A percentile compares a stretch with the other conserved stretches of the same genome.
Conservation (phyloP, 2,888 invertebrate genomes). For the Vanessa cardui region DNA sequence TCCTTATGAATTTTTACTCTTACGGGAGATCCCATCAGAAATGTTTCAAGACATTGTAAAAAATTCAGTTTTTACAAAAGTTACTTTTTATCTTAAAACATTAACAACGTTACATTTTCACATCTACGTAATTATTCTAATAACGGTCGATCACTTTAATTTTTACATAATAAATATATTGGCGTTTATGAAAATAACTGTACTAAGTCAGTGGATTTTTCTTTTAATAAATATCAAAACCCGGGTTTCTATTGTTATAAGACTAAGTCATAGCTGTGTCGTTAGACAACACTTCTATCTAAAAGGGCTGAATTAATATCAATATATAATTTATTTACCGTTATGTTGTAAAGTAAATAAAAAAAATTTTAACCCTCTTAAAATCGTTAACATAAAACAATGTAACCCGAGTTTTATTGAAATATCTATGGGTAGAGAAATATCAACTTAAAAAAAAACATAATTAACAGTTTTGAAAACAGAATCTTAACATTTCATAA, state of each 20-base stretch:
- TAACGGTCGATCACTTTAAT: constrained; percentile 78
- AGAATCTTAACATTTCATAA: not conserved
- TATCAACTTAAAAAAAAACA: not conserved
- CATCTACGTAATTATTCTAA: constrained; percentile 74
- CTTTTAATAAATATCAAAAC: constrained; percentile 2
- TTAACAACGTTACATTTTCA: constrained; percentile 84
- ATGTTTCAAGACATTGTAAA: constrained; percentile 89
- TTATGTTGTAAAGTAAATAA: no score
- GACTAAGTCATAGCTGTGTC: not conserved
- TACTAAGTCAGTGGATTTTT: constrained; percentile 23
- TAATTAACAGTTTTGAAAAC: not conserved
- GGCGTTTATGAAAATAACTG: constrained; percentile 73
- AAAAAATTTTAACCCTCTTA: not conserved
- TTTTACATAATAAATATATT: constrained; percentile 57
- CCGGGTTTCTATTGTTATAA: constrained; percentile 13
- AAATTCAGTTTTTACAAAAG: constrained; percentile 87
- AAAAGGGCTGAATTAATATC: no score
- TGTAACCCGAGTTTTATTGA: constrained; percentile 6
- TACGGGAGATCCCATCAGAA: constrained; percentile 73
- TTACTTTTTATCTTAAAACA: constrained; percentile 85
- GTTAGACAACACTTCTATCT: not conserved
- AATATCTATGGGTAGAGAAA: not conserved
- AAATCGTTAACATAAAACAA: not conserved
- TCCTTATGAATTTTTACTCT: constrained; percentile 76
- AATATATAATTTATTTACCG: no score